Evolutionary conservation across 2,113 vertebrate species (phyloP).

Genomic region (Scolopax mira): DNA sequence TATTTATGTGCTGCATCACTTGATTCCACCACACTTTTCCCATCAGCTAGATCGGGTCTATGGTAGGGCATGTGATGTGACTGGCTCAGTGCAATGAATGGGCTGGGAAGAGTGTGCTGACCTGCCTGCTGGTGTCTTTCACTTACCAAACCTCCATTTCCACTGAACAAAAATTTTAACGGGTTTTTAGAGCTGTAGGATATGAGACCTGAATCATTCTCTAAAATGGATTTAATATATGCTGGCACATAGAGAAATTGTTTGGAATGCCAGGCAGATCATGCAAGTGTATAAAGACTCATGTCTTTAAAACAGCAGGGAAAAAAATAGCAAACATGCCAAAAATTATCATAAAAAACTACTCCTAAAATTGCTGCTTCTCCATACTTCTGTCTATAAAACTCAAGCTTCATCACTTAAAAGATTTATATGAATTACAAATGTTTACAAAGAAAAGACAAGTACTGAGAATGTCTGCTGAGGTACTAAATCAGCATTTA

Average conservation of each 20-base stretch:
- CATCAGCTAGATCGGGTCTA: neutral
- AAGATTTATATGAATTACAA: neutral
- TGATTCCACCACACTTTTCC: neutral
- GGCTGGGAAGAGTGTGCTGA: accelerated
- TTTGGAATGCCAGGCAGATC: neutral
- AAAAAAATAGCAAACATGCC: neutral
- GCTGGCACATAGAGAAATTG: neutral
- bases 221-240: neutral
- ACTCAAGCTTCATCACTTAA: constrained; percentile 1
- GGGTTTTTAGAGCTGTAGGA: neutral
- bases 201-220: neutral
- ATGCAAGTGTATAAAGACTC: neutral
- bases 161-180: neutral
- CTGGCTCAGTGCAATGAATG: neutral
- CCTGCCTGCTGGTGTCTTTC: neutral
- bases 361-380: neutral
- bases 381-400: neutral
- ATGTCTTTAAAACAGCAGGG: neutral
- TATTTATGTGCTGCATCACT: neutral
- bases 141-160: neutral
- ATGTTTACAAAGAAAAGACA: constrained; percentile 37
- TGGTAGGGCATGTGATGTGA: neutral
- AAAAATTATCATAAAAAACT: neutral
- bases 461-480: neutral
- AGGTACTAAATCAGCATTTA: neutral